Conservation (phyloP, 2,113 vertebrate species). For the Pedionomus torquatus region DNA sequence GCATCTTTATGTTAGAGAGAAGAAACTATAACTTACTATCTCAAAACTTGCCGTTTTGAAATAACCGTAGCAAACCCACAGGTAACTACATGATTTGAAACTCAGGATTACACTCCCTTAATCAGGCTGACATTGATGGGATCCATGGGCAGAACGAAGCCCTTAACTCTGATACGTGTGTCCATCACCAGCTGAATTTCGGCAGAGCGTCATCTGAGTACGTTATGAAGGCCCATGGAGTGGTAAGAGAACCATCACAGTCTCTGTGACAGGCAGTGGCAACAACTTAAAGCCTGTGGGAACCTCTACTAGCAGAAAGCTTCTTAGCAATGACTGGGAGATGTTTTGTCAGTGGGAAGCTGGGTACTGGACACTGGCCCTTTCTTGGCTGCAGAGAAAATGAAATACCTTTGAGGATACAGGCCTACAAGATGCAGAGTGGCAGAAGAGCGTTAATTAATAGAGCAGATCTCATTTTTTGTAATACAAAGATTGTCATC, state of each 20-base stretch:
- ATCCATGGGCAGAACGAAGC: not conserved
- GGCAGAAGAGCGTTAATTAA: not conserved
- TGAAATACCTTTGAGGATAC: not conserved
- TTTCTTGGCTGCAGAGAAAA: not conserved
- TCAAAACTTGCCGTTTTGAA: not conserved
- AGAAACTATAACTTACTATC: not conserved
- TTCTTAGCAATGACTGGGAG: not conserved
- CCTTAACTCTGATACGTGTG: not conserved
- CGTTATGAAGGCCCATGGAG: not conserved
- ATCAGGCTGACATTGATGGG: not conserved
- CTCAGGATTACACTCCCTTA: not conserved
- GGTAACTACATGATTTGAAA: not conserved
- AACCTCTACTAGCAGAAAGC: not conserved
- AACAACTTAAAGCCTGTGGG: not conserved
- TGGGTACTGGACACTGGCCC: not conserved
- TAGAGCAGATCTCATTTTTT: constrained; percentile 11
- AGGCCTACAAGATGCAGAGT: not conserved
- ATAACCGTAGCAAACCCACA: not conserved
- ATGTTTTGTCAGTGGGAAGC: not conserved
- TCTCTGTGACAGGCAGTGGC: not conserved
- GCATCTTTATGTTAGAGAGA: not conserved
- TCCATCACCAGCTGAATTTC: not conserved
- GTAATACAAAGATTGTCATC: not conserved
- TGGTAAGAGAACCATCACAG: not conserved
- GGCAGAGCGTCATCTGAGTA: not conserved